Base-by-base conservation (phyloP, 2,113 vertebrate genomes). In the Chrysemys picta region DNA sequence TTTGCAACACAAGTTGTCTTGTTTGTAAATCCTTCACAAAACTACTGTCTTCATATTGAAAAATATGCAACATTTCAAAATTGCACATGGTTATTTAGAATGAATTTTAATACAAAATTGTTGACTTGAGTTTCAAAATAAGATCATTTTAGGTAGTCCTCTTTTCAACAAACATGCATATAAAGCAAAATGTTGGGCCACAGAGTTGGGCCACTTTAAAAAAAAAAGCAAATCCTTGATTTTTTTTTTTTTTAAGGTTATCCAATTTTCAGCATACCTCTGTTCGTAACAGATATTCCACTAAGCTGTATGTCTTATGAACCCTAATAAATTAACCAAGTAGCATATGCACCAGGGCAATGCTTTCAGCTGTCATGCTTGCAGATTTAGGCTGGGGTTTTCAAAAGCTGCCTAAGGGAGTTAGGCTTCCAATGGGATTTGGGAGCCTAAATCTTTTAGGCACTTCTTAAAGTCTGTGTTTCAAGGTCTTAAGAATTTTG, bases 291-390 rank as follows among this genome's bases (percentile, higher is more conserved):
- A n/a, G 65, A 69, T 1, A 0, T 38, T 45, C 72, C 53, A 57
- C 52, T 50, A 25, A 50, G 50, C 72, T 4, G 12, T 14, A 6
- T 25, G 0, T 25, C 50, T 5, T 1, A 5, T 79, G 38, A 6
- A 6, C 31, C 53, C 27, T 13, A 29, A 1, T 4, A 25, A 31
- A 10, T 31, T 38, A 17, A 27, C 0, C 49, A 16, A 75, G 0
- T 1, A 5, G 12, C 0, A 0, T 0, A 13, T 0, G 2, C 42
- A 1, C 49, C 1, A 0, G 27, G 4, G 12, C 52, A 57, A 13
- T 0, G 0, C 81, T 19, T 4, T 12, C 6, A 31, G 54, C 72
- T 56, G 49, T 25, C 1, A 2, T 24, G 2, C 47, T 52, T 0
- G 42, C 3, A 52, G 82, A 53, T 10, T 14, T 22, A 75, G 14